These are phyloP conservation scores for Setipinna tenuifilis DNA, from an alignment of 2,797 vertebrate genomes.

Conservation along the genomic window DNA sequence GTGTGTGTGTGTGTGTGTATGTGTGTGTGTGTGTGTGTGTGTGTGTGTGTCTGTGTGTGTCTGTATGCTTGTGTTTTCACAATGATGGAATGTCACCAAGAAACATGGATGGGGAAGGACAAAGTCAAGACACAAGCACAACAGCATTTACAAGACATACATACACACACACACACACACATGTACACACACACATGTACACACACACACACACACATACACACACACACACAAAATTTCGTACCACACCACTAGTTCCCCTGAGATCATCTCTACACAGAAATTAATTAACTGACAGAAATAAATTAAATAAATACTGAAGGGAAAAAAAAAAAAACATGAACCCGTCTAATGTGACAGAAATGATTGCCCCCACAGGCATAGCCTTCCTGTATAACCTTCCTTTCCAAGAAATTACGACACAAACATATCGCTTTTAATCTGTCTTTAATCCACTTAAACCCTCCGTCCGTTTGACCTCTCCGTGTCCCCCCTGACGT, in stretches of 20 bases:
- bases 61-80: background rate
- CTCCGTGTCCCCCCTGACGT: background rate
- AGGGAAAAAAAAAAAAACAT: background rate
- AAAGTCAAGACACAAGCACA: no score
- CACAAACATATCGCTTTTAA: slow-evolving; percentile 4
- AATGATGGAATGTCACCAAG: slow-evolving; percentile 10
- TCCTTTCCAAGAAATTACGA: background rate
- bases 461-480: background rate
- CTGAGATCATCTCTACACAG: background rate
- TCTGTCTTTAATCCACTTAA: slow-evolving; percentile 17
- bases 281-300: background rate
- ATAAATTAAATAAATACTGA: background rate
- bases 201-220: background rate
- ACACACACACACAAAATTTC: slow-evolving; percentile 3
- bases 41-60: background rate
- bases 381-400: background rate
- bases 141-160: background rate
- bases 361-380: slow-evolving; percentile 2
- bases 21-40: background rate
- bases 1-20: background rate
- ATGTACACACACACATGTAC: no score
- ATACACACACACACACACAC: background rate
- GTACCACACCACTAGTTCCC: background rate
- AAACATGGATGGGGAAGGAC: background rate
- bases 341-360: background rate